Base-by-base conservation (phyloP, 2,888 invertebrate genomes). In the Rutpela maculata region DNA sequence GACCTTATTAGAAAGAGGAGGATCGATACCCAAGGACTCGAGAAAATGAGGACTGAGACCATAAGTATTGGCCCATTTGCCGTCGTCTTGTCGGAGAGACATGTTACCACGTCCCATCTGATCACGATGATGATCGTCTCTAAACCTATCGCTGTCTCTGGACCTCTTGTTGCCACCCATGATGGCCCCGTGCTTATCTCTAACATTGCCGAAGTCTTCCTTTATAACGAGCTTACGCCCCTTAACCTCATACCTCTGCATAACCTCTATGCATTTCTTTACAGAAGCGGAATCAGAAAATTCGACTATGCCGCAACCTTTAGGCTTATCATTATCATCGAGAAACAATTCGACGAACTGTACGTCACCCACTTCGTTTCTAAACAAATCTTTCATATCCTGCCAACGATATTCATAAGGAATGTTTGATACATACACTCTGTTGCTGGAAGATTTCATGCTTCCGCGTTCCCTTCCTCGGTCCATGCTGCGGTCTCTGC, bases 321-420 rank as follows among this genome's bases (percentile, higher is more conserved):
- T 93, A 0, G 99, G 96, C 88, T 98, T 98, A 66, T 98, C 98
- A 90, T 95, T 95, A 80, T 97, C 96, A 89, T 98, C 98, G 85
- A 96, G 96, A 88, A 98, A 98, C 82, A 99, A 91, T 89, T 99
- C 98, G 31, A 99, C 98, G 91, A 96, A 99, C 22, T 96, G 93
- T 35, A 98, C 98, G 88, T 98, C 98, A 18, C 98, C 98, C 84
- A 98, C 97, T 90, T 93, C 91, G 85, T 95, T 95, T 87, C 97
- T 93, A 87, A 98, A 97, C 75, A 98, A 91, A 91, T 99, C 99
- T 90, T 99, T 99, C 70, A 99, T 91, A 89, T 99, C 99, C 87
- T 98, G 98, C 99, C 99, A 99, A 80, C 97, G 95, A 88, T 95
- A 96, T 87, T 99, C 99, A 88, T 98, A 99, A 0, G 99, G 98